Evolutionary conservation across 1,140 invertebrate species (phyloP), one percentile per base, ranked within the genome.

Genomic region (Formica exsecta): DNA sequence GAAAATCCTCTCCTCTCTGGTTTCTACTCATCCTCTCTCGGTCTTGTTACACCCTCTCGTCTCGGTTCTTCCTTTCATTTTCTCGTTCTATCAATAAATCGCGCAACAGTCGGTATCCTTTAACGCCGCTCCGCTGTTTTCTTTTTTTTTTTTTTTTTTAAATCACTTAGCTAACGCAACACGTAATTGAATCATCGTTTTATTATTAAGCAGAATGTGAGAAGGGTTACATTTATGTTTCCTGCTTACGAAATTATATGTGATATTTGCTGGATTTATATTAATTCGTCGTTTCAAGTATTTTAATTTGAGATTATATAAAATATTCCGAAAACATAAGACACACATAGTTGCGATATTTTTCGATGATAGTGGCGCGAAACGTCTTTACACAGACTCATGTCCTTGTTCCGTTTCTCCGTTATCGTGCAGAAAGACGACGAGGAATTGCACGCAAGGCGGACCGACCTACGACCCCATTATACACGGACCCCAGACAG

Each of bases 381-480:
- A 68, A 83, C 62, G 54, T 76, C 59, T 29, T 70, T 57, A 76
- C 76, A 54, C 57, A 73, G 73, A 68, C 70, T 74, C 74, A 32
- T 73, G 19, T 62, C 75, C 89, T 89, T 89, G 88, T 89, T 84
- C 66, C 75, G 73, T 77, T 73, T 38, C 68, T 68, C 61, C 64
- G 70, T 77, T 85, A 70, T 70, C 64, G 70, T 59, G 85, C 70
- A 75, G 87, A 90, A 83, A 81, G 86, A 89, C 62, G 87, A 89
- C 62, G 86, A 92, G 80, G 88, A 91, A 88, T 91, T 86, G 87
- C 90, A 77, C 90, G 87, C 81, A 85, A 93, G 89, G 87, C 89
- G 91, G 87, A 83, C 88, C 88, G 89, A 90, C 89, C 89, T 90
- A 80, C 85, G 88, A 86, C 88, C 92, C 88, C 88, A 90, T 92